Percentiles rank a stretch among this genome's conserved stretches.
These are phyloP conservation scores for Noctua fimbriata DNA, from an alignment of 2,888 invertebrate genomes.

Conservation along the genomic window DNA sequence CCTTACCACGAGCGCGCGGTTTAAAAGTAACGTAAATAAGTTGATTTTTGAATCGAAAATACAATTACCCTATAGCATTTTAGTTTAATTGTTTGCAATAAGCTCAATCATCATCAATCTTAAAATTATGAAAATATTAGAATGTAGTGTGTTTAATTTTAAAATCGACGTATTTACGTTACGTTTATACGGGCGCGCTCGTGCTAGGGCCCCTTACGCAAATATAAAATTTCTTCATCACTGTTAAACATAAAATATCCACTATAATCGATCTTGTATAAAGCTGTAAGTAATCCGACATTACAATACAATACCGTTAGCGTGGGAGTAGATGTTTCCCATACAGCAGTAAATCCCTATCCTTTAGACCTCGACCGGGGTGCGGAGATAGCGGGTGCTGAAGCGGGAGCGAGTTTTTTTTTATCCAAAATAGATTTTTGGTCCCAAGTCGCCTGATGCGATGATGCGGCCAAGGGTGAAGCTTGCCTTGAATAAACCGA, in stretches of 20 bases:
- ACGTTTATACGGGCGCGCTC: too few relatives aligned
- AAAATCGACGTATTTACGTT: too few relatives aligned
- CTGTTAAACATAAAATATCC: not conserved
- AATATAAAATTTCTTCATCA: too few relatives aligned
- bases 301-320: slow-evolving; percentile 19
- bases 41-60: too few relatives aligned
- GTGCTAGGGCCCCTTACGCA: too few relatives aligned
- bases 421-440: not conserved
- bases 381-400: not conserved
- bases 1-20: too few relatives aligned
- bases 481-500: not conserved
- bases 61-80: too few relatives aligned
- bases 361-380: not conserved
- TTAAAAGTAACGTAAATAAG: too few relatives aligned
- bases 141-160: too few relatives aligned
- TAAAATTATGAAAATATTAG: too few relatives aligned
- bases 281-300: slow-evolving; percentile 24
- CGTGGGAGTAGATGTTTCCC: slow-evolving; percentile 21
- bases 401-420: not conserved
- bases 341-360: slow-evolving; percentile 33
- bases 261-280: slow-evolving; percentile 22
- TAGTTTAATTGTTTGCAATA: too few relatives aligned
- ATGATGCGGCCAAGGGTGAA: not conserved
- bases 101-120: too few relatives aligned
- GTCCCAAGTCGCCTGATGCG: not conserved